These are phyloP conservation scores for Forbesichthys agassizii DNA, from an alignment of 2,113 vertebrate genomes.

Conservation along the genomic window DNA sequence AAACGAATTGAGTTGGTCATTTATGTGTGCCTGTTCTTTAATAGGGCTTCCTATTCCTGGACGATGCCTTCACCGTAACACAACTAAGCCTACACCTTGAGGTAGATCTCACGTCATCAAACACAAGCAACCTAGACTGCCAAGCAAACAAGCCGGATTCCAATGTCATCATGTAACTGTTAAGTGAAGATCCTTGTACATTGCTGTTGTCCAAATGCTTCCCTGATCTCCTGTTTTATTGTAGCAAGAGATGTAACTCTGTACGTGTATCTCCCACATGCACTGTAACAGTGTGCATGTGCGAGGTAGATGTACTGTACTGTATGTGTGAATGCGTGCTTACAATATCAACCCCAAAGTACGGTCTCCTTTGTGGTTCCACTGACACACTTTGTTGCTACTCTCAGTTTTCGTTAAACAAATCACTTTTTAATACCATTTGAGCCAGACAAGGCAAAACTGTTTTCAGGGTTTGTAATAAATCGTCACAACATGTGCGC, in stretches of 20 bases:
- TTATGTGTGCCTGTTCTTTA: neutral
- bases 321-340: neutral
- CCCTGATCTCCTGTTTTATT: neutral
- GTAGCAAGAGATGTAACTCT: too few species aligned
- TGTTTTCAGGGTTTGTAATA: neutral
- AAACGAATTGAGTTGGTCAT: too few species aligned
- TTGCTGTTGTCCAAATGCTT: neutral
- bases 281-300: neutral
- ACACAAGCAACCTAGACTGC: neutral
- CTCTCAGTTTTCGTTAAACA: slow-evolving; percentile 7
- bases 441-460: neutral
- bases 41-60: neutral
- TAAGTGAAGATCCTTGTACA: neutral
- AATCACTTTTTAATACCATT: neutral
- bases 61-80: neutral
- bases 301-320: neutral
- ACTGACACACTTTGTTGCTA: neutral
- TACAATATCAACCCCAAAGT: neutral
- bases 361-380: neutral
- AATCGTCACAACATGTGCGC: neutral
- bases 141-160: neutral
- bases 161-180: neutral
- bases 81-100: too few species aligned
- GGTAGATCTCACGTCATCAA: too few species aligned
- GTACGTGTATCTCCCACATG: too few species aligned